Evolutionary conservation across 2,888 invertebrate species (phyloP), one percentile per base, ranked within the genome.

Genomic region (Drosophila prostipennis): DNA sequence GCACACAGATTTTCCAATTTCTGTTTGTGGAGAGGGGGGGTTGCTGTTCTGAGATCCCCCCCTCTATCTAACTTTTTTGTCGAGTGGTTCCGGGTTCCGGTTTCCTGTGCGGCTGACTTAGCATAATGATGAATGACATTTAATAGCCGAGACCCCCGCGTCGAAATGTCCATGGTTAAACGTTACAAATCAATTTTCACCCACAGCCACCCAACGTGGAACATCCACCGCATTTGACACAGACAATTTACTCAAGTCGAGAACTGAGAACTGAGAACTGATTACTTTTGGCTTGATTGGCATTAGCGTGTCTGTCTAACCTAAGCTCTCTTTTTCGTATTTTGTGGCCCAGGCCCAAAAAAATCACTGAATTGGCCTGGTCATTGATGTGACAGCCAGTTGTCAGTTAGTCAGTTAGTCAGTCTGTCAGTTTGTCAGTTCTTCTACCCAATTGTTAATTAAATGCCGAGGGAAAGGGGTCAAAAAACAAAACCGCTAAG

Each of bases 121-220:
- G 87, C 89, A 89, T 83, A 83, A 83, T 83, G 82, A 83, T 83
- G 82, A 83, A 83, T 83, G 82, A 89, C 82, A 87, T 83, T 87
- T 87, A 80, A 83, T 89, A 74, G 85, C 65, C 74, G 53, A 57
- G 63, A 42, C 6, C 19, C 19, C 42, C 42, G 54, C 56, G 72
- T 64, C 37, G 13, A 14, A 14, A 34, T 42, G 40, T 34, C 63
- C 48, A 19, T 40, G 64, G 14, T 19, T 87, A 89, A 89, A 89
- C 76, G 83, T 87, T 89, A 87, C 87, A 89, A 83, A 83, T 83
- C 83, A 83, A 83, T 89, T 89, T 87, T 89, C 79, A 68, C 68
- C 40, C 80, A 86, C 46, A 46, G 29, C 46, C 46, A 46, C 60
- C 58, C 11, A 14, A 16, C 34, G 26, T 2, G 4, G 45, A n/a